Conservation (phyloP, 2,888 invertebrate species). For the Euzophera pinguis region DNA sequence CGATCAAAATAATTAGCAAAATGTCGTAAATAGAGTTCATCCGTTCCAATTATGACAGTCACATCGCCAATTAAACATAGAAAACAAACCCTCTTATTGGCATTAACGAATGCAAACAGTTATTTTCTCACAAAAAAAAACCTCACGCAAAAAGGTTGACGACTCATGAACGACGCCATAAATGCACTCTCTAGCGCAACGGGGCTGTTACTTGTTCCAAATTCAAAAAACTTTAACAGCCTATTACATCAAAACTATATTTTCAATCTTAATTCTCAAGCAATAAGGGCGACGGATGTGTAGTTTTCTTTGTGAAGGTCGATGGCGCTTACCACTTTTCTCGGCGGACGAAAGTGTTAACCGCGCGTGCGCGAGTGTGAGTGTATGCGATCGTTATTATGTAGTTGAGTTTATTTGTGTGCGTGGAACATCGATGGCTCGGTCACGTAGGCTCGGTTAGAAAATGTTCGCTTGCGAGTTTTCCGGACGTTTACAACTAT, state of each 20-base stretch:
- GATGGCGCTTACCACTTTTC: conserved; percentile 47
- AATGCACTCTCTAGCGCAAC: conserved; percentile 77
- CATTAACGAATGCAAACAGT: conserved; percentile 35
- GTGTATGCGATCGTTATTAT: conserved; percentile 40
- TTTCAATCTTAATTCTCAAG: conserved; percentile 28
- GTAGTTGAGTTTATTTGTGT: conserved; percentile 40
- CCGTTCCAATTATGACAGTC: conserved; percentile 1
- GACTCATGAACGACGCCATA: conserved; percentile 64
- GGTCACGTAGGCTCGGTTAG: conserved; percentile 74
- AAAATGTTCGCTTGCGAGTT: conserved; percentile 41
- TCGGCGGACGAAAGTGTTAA: conserved; percentile 40
- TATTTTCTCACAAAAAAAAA: conserved; percentile 52
- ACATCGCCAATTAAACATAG: conserved; percentile 19
- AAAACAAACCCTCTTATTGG: conserved; percentile 21
- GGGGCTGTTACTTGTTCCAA: conserved; percentile 51
- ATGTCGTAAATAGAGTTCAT: neutral
- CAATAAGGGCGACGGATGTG: conserved; percentile 51
- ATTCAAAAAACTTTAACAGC: conserved; percentile 30
- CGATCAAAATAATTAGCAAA: neutral
- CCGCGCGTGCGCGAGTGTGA: conserved; percentile 53
- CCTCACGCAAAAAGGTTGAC: conserved; percentile 65
- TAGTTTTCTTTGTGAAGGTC: conserved; percentile 73
- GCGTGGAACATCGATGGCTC: conserved; percentile 55
- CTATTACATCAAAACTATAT: conserved; percentile 29
- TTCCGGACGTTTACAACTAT: conserved; percentile 44